Base-by-base conservation (phyloP, 2,888 invertebrate species). In the Phaedon cochleariae region DNA sequence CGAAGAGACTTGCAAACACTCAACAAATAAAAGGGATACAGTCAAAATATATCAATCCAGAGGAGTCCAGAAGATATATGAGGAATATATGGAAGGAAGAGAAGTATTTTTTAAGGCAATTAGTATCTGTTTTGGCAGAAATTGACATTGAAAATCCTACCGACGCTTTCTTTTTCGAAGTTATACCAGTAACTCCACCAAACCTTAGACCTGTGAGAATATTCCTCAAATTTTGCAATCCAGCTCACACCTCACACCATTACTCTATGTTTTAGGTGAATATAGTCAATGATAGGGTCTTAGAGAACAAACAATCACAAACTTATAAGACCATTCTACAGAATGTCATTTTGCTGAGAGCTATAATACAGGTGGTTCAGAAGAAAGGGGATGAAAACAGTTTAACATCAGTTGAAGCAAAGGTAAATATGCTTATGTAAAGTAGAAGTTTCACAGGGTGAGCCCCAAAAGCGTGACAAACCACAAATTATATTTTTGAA, bases 131-230 rank as follows among this genome's bases (percentile, higher is more conserved):
- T 51, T 82, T 96, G 0, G 85, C 83, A 67, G 76, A 83, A 64
- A 76, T 87, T 4, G 82, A 84, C 9, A 73, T 79, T 0, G 84
- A 86, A 62, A 83, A 88, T 73, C 90, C 94, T 0, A 92, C 93
- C 0, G 95, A 98, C 83, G 81, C 92, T 60, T 93, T 98, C 80
- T 99, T 97, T 79, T 88, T 95, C 81, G 91, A 94, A 71, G 84
- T 90, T 0, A 80, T 99, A 18, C 90, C 94, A 2, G 97, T 99
- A 0, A 87, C 95, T 18, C 97, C 99, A 0, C 90, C 94, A 0
- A 91, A 90, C 79, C 91, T 93, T 9, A 86, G 99, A 73, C 98
- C 98, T 88, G 86, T 79, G 86, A 74, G 76, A 75, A 34, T 21
- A 26, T 26, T 26, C 26, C n/a, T n/a, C n/a, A n/a, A n/a, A n/a